Evolutionary conservation across 2,797 vertebrate genomes (phyloP).

Genomic region (Trachops cirrhosus): DNA sequence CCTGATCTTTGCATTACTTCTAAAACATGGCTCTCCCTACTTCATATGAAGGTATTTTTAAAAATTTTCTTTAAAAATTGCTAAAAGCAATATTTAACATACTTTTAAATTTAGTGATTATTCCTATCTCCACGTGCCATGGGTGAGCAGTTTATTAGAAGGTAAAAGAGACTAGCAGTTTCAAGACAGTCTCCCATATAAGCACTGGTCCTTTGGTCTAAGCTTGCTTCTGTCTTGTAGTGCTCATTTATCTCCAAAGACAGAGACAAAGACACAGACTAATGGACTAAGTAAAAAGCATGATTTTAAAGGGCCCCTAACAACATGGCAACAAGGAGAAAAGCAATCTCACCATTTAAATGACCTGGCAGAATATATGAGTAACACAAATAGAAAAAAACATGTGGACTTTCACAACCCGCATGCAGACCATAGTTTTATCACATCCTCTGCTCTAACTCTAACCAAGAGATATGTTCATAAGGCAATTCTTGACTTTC

Average conservation of each 20-base stretch:
- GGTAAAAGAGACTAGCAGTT: not conserved
- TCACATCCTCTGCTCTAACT: conserved; percentile 14
- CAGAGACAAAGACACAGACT: conserved; percentile 5
- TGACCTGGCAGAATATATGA: conserved; percentile 7
- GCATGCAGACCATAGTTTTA: not conserved
- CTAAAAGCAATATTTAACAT: conserved; percentile 7
- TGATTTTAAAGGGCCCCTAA: conserved; percentile 12
- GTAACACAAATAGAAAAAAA: not conserved
- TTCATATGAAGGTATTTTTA: not conserved
- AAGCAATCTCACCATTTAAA: conserved; percentile 23
- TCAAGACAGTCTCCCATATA: not conserved
- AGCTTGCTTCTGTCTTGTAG: not conserved
- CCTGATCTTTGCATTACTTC: not conserved
- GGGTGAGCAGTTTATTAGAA: not conserved
- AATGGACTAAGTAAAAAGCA: conserved; percentile 9
- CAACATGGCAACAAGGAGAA: not conserved
- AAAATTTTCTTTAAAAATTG: conserved; percentile 16
- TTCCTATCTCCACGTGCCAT: not conserved
- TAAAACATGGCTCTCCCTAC: not conserved
- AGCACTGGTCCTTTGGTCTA: not conserved
- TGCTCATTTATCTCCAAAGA: conserved; percentile 7
- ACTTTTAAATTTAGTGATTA: conserved; percentile 24
- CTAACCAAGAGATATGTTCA: not conserved
- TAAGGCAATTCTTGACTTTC: conserved; percentile 18
- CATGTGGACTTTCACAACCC: not conserved